These are phyloP conservation scores for Saturnia pavonia DNA, from an alignment of 2,888 invertebrate genomes.

Conservation along the genomic window DNA sequence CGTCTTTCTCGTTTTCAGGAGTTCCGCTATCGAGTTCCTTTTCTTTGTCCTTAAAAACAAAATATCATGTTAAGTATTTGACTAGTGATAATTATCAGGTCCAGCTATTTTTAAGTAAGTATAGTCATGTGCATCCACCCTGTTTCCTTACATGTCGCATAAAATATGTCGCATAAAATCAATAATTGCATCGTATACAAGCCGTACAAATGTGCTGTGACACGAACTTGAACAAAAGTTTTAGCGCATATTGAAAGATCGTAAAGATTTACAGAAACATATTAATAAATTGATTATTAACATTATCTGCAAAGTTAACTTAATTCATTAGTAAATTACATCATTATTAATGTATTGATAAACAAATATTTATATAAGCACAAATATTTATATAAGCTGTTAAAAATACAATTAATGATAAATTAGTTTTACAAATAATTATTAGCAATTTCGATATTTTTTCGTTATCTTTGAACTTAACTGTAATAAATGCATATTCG, in stretches of 20 bases:
- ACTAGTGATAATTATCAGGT: not conserved
- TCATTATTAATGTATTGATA: slow-evolving; percentile 3
- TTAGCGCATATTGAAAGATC: not conserved
- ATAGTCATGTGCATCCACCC: not conserved
- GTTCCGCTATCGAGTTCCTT: slow-evolving; percentile 80
- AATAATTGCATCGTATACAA: slow-evolving; percentile 33
- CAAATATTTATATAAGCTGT: no score
- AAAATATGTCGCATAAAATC: slow-evolving; percentile 38
- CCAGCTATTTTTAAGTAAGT: not conserved
- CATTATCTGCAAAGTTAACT: not conserved
- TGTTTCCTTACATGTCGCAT: slow-evolving; percentile 31
- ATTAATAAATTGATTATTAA: not conserved
- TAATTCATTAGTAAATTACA: slow-evolving; percentile 2
- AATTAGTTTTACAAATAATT: not conserved
- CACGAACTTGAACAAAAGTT: slow-evolving; percentile 3
- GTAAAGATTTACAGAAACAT: not conserved
- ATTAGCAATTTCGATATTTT: not conserved
- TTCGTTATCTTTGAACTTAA: not conserved
- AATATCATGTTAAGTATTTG: not conserved
- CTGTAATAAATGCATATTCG: not conserved
- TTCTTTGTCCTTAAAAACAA: slow-evolving; percentile 80
- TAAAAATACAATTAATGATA: not conserved
- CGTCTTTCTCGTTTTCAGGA: slow-evolving; percentile 86
- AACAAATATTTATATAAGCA: slow-evolving; percentile 3
- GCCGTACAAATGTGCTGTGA: slow-evolving; percentile 26